A percentile compares a stretch with the other conserved stretches of the same genome.
phyloP scores from a whole-genome alignment of 2,888 invertebrate genomes.

The Stenichneumon culpator region DNA sequence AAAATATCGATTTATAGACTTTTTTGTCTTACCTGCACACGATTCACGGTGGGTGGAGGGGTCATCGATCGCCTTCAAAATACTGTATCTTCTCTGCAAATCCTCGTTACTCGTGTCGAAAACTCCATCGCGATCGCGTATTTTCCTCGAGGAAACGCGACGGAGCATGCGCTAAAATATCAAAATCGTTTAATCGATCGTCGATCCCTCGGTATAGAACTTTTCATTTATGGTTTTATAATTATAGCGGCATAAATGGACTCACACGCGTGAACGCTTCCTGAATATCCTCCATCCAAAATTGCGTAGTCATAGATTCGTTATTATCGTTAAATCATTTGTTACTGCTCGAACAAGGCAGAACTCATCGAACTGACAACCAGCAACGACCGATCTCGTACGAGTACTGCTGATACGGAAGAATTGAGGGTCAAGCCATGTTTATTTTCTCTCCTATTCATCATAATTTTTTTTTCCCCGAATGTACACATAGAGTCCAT shows the following conservation, averaged over 20 bases:
- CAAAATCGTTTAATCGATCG: not conserved
- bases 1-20: not conserved
- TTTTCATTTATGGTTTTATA: not conserved
- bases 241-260: slow-evolving; percentile 28
- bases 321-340: not conserved
- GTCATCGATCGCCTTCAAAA: slow-evolving; percentile 55
- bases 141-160: slow-evolving; percentile 52
- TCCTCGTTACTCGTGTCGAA: slow-evolving; percentile 36
- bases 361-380: slow-evolving; percentile 5
- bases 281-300: slow-evolving; percentile 49
- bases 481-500: too few relatives aligned
- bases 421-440: too few relatives aligned
- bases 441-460: too few relatives aligned
- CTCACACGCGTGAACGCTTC: slow-evolving; percentile 60
- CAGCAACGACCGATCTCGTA: slow-evolving; percentile 21
- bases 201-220: not conserved
- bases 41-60: slow-evolving; percentile 28
- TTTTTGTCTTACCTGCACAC: slow-evolving; percentile 34
- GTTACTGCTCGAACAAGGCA: not conserved
- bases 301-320: slow-evolving; percentile 24
- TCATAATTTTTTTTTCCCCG: too few relatives aligned
- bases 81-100: slow-evolving; percentile 50
- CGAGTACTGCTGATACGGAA: not conserved
- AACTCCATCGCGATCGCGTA: slow-evolving; percentile 32
- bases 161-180: slow-evolving; percentile 63